These are phyloP conservation scores for Standfussiana lucernea DNA, from an alignment of 2,888 invertebrate species.

Conservation along the genomic window DNA sequence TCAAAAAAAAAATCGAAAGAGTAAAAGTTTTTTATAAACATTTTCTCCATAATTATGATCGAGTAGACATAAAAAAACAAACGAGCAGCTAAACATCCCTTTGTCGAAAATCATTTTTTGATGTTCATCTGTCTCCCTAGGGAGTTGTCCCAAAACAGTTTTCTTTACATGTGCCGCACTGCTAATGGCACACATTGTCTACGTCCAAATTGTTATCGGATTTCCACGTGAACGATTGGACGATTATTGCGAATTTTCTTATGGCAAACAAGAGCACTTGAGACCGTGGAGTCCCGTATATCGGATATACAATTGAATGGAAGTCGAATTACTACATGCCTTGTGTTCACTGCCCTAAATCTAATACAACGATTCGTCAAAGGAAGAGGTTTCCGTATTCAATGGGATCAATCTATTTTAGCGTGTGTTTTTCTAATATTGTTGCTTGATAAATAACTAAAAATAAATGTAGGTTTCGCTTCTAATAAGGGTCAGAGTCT, in stretches of 20 bases:
- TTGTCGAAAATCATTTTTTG: conserved; percentile 26
- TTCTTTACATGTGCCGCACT: conserved; percentile 36
- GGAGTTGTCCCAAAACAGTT: conserved; percentile 41
- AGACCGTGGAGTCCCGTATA: conserved; percentile 21
- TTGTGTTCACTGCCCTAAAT: conserved; percentile 39
- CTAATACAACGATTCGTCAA: conserved; percentile 35
- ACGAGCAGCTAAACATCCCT: background rate
- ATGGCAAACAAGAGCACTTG: conserved; percentile 44
- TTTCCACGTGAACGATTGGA: conserved; percentile 57
- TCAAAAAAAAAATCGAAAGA: conserved; percentile 1
- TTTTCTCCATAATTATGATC: background rate
- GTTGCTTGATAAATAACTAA: conserved; percentile 2
- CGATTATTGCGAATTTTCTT: conserved; percentile 60
- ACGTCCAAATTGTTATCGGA: conserved; percentile 53
- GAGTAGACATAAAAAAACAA: background rate
- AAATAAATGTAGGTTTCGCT: conserved; percentile 1
- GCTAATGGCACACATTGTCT: conserved; percentile 29
- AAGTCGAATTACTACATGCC: conserved; percentile 54
- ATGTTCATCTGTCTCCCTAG: conserved; percentile 23
- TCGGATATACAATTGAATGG: conserved; percentile 51
- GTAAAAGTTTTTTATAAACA: background rate
- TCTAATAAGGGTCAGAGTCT: background rate
- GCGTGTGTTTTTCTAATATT: conserved; percentile 6
- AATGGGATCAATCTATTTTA: conserved; percentile 28
- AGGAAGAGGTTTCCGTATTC: conserved; percentile 11